These are phyloP conservation scores for Ameiurus melas DNA, from an alignment of 2,113 vertebrate species.

Conservation along the genomic window DNA sequence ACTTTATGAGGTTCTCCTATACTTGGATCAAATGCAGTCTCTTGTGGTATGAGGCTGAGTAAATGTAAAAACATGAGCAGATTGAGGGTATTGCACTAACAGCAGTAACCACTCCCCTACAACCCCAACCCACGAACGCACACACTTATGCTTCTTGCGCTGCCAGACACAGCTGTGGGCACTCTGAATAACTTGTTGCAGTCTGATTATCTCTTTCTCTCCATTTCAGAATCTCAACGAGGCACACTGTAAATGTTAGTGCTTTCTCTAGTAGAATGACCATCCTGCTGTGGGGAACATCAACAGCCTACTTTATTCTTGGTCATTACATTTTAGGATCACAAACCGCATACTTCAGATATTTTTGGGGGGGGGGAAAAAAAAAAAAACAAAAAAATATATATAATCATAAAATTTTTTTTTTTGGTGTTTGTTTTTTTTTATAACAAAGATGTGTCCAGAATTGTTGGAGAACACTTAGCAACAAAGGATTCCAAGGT, in stretches of 20 bases:
- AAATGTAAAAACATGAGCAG: conserved; percentile 10
- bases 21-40: conserved; percentile 1
- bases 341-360: conserved; percentile 2
- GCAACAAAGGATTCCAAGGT: background rate
- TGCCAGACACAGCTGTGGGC: conserved; percentile 69
- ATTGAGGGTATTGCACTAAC: background rate
- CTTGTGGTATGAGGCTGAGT: background rate
- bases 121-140: background rate
- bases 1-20: background rate
- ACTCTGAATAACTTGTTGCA: conserved; percentile 52
- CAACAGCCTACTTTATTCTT: background rate
- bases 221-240: conserved; percentile 55
- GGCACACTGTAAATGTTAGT: conserved; percentile 19
- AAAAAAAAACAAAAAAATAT: no score
- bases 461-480: background rate
- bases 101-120: background rate
- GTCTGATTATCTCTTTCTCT: conserved; percentile 58
- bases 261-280: conserved; percentile 1
- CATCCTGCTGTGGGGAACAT: background rate
- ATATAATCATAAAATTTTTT: no score
- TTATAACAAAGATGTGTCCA: background rate
- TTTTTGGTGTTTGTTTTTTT: no score
- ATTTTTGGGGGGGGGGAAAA: no score
- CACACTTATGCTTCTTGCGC: conserved; percentile 16
- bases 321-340: background rate